Base-by-base conservation (phyloP, 2,797 vertebrate genomes). In the Lophius americanus region DNA sequence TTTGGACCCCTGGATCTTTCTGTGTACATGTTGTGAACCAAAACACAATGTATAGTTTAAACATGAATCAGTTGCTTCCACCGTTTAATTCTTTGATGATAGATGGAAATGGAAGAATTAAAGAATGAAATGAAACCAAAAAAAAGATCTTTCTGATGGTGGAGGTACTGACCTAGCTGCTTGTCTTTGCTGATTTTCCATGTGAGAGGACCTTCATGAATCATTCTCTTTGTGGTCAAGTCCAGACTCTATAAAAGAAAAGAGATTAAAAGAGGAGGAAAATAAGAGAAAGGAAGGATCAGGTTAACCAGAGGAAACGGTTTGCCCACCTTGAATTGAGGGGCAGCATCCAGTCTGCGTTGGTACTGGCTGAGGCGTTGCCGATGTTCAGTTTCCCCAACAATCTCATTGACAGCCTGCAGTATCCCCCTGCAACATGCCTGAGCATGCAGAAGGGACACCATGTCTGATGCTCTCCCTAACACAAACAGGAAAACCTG, bases 111-210 rank as follows among this genome's bases (percentile, higher is more conserved):
- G 23, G 23, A 23, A 23, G 23, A 23, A 23, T 23, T 23, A 23
- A 23, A 23, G 23, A 23, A 23, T 23, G 23, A 23, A 23, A 23
- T 23, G 23, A 23, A 23, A 23, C 23, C 1, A 23, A 23, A 23
- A 23, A 23, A 23, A 23, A 23, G 23, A 23, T 23, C 23, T 23
- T 38, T 0, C 7, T 0, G 1, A 8, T 0, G 42, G 0, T 7
- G 0, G 1, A 44, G 4, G 6, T 0, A 68, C 95, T 1, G 64
- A 99, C 97, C 97, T 58, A 98, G 87, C 5, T 94, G 94, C 89
- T 99, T 99, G 13, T 99, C 97, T 87, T 95, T 98, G 91, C 91
- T 93, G 81, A 98, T 85, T 77, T 94, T 95, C 97, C 97, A 99
- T 1, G 90, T 92, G 50, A 99, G 92, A 0, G 95, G 92, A 3